These are phyloP conservation scores for Pissodes strobi DNA, from an alignment of 1,140 invertebrate genomes.

Conservation along the genomic window DNA sequence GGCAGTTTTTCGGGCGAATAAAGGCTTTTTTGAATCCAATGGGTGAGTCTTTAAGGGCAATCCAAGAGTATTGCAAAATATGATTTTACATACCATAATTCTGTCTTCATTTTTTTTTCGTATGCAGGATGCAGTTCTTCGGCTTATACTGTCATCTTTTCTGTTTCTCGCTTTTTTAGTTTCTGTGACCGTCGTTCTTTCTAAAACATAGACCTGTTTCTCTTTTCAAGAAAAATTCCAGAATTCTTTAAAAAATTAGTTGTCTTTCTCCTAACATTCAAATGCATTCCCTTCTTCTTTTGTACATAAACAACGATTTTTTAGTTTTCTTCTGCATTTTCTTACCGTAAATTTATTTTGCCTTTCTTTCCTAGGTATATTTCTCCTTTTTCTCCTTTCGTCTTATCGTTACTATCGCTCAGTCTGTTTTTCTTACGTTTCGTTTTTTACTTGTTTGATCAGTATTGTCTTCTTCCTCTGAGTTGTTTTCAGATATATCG, in stretches of 20 bases:
- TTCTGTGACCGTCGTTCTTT: constrained; percentile 1
- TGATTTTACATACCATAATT: constrained; percentile 32
- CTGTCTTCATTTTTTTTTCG: background rate
- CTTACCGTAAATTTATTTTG: too few species aligned
- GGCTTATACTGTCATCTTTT: too few species aligned
- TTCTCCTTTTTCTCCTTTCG: too few species aligned
- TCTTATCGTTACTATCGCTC: too few species aligned
- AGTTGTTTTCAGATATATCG: background rate
- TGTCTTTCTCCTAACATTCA: constrained; percentile 5
- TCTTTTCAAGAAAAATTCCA: constrained; percentile 1
- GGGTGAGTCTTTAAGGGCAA: background rate
- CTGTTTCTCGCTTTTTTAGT: background rate
- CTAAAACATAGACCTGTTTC: constrained; percentile 15
- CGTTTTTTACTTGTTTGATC: background rate
- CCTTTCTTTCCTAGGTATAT: too few species aligned
- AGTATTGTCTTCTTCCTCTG: too few species aligned
- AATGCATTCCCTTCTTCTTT: too few species aligned
- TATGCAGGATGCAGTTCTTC: background rate
- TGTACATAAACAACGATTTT: too few species aligned
- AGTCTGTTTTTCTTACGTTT: background rate
- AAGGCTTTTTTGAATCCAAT: too few species aligned
- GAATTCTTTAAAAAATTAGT: constrained; percentile 13
- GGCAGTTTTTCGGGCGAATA: too few species aligned
- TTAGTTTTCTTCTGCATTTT: too few species aligned
- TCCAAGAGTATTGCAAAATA: constrained; percentile 23